phyloP scores from a whole-genome alignment of 1,140 invertebrate genomes.

The Pachypsylla venusta region DNA sequence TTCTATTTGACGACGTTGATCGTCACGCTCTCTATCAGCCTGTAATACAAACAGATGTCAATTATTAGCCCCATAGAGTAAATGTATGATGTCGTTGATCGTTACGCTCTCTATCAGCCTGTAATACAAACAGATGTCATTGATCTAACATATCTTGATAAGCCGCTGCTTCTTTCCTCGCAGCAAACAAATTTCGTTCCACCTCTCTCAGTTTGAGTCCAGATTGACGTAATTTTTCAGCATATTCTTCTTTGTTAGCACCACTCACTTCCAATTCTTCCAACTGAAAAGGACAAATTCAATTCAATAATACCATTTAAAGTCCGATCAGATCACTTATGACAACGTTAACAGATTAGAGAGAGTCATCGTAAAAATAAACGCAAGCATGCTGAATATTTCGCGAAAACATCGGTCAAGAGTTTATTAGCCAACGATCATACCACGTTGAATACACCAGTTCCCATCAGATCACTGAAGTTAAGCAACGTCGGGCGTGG shows the following conservation, averaged over 20 bases:
- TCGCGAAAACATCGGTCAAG: too few relatives aligned
- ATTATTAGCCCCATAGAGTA: too few relatives aligned
- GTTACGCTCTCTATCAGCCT: constrained; percentile 75
- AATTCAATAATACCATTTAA: too few relatives aligned
- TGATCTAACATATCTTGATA: constrained; percentile 64
- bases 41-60: too few relatives aligned
- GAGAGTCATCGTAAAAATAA: too few relatives aligned
- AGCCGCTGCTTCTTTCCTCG: constrained; percentile 51
- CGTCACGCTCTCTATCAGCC: constrained; percentile 74
- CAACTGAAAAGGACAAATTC: constrained; percentile 41
- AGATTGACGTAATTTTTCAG: constrained; percentile 55
- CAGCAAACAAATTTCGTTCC: constrained; percentile 44
- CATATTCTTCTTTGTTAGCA: constrained; percentile 44
- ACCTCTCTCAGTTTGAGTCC: constrained; percentile 49
- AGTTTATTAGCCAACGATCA: too few relatives aligned
- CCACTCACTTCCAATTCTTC: constrained; percentile 65
- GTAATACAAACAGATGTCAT: constrained; percentile 37
- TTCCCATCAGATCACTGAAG: too few relatives aligned
- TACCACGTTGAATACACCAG: too few relatives aligned
- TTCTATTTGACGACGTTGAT: constrained; percentile 32
- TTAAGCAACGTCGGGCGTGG: too few relatives aligned
- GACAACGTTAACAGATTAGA: too few relatives aligned
- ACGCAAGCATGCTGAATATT: too few relatives aligned
- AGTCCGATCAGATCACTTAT: too few relatives aligned
- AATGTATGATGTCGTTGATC: constrained; percentile 34